Conservation (phyloP, 2,797 vertebrate genomes). For the Artibeus jamaicensis region DNA sequence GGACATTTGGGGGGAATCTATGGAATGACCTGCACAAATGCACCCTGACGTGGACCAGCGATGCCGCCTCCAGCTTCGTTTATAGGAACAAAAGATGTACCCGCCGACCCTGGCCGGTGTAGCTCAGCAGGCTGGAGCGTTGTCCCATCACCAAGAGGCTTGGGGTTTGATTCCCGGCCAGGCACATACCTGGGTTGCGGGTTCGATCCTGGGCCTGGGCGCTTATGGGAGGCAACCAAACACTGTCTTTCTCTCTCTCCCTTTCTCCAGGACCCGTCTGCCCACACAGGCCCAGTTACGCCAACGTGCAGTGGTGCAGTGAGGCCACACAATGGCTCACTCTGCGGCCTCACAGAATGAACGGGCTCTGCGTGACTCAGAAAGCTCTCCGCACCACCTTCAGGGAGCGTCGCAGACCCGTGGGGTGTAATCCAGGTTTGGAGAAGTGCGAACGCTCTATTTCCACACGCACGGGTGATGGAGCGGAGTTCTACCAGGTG, state of each 20-base stretch:
- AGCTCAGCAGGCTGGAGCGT: neutral
- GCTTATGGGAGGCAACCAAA: no score
- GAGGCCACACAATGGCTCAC: neutral
- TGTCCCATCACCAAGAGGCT: neutral
- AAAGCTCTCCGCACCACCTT: neutral
- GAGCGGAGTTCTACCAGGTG: neutral
- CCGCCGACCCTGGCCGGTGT: no score
- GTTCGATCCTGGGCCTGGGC: neutral
- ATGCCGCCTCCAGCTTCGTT: neutral
- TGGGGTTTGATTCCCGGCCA: no score
- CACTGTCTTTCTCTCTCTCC: no score
- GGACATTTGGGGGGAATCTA: neutral
- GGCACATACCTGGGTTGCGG: no score
- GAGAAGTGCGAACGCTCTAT: neutral
- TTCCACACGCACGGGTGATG: accelerated
- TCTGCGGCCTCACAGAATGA: neutral
- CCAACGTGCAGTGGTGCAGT: no score
- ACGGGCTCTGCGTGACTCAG: no score
- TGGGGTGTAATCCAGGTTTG: neutral
- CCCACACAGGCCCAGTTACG: neutral
- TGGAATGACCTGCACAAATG: neutral
- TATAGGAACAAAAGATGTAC: neutral
- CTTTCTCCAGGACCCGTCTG: no score
- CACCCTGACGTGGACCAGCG: neutral
- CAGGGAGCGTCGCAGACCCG: neutral